Conservation (phyloP, 2,888 invertebrate genomes). For the Nyleta sp. region DNA sequence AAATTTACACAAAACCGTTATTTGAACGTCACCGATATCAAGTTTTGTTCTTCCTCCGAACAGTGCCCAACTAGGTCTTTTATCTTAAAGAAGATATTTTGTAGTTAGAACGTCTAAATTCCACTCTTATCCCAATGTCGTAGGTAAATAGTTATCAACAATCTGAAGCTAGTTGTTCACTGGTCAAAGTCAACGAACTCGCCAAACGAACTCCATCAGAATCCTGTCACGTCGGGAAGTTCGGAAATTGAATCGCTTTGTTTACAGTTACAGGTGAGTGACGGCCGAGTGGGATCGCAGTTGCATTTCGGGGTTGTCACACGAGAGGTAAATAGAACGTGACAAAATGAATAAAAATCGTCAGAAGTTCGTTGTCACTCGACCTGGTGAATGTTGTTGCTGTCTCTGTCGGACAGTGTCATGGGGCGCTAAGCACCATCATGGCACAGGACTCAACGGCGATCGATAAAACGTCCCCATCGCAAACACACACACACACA, state of each 20-base stretch:
- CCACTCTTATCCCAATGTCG: too few relatives aligned
- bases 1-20: too few relatives aligned
- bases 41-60: too few relatives aligned
- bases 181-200: too few relatives aligned
- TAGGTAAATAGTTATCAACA: too few relatives aligned
- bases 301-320: conserved; percentile 40
- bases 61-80: too few relatives aligned
- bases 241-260: conserved; percentile 31
- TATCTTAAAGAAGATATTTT: too few relatives aligned
- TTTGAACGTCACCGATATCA: too few relatives aligned
- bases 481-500: conserved; percentile 24
- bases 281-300: conserved; percentile 6
- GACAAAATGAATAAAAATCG: conserved; percentile 50
- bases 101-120: too few relatives aligned
- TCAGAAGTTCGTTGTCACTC: conserved; percentile 43
- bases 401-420: conserved; percentile 23
- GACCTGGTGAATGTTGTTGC: conserved; percentile 40
- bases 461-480: conserved; percentile 54
- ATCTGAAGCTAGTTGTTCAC: too few relatives aligned
- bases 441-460: conserved; percentile 28
- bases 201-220: not conserved
- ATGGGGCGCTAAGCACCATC: conserved; percentile 54
- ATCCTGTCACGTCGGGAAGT: not conserved
- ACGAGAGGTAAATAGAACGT: conserved; percentile 49
- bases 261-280: conserved; percentile 22